These are phyloP conservation scores for Pseudochromis fuscus DNA, from an alignment of 2,797 vertebrate genomes.

Conservation along the genomic window DNA sequence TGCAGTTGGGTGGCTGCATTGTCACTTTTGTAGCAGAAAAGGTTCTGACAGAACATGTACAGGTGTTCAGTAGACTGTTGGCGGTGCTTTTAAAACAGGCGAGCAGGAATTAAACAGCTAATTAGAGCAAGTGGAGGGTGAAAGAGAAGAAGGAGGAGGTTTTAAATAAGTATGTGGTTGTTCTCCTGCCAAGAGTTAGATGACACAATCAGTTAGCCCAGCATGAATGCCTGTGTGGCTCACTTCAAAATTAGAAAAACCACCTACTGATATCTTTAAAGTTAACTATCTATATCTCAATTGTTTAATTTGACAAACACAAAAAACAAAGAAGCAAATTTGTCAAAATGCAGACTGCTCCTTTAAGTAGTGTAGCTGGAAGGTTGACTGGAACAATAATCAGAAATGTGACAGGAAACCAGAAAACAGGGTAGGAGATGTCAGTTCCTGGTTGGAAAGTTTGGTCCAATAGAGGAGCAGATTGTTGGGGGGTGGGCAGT, in stretches of 20 bases:
- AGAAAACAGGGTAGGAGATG: not conserved
- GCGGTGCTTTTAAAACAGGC: conserved; percentile 15
- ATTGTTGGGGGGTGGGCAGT: conserved; percentile 33
- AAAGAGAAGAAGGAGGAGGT: not conserved
- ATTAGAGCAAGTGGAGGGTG: not conserved
- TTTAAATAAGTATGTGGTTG: not conserved
- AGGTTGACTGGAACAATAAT: not conserved
- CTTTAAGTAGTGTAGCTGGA: not conserved
- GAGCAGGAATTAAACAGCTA: conserved; percentile 1
- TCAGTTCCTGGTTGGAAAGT: conserved; percentile 45
- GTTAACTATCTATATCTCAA: not conserved
- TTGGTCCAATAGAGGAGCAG: conserved; percentile 61
- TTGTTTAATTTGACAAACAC: not conserved
- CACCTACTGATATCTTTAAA: not conserved
- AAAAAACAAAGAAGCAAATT: not conserved
- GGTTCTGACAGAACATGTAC: not conserved
- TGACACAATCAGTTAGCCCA: conserved; percentile 8
- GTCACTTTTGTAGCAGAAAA: not conserved
- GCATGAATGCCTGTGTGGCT: not conserved
- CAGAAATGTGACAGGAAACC: not conserved
- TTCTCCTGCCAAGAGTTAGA: not conserved
- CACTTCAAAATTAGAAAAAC: conserved; percentile 3
- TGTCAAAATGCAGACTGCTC: not conserved
- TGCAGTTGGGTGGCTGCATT: not conserved
- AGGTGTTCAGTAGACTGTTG: conserved; percentile 15